Conservation (phyloP, 2,113 vertebrate species). For the Dendropsophus ebraccatus region DNA sequence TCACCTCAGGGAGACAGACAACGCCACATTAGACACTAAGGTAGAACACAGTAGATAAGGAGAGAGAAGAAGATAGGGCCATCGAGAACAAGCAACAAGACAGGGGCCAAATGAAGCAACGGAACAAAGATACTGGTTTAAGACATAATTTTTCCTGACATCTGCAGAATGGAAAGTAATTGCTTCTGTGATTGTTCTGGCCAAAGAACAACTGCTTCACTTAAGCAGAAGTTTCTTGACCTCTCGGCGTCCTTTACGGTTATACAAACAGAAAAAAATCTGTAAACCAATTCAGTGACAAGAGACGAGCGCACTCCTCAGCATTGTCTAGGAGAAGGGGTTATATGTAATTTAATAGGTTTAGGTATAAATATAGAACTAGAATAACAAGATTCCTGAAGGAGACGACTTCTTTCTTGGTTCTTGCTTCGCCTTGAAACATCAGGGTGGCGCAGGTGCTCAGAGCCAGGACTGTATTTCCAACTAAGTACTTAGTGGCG, state of each 20-base stretch:
- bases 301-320: background rate
- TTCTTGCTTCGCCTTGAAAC: background rate
- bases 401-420: background rate
- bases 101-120: slow-evolving; percentile 20
- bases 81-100: slow-evolving; percentile 12
- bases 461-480: too few relatives aligned
- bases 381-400: background rate
- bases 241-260: slow-evolving; percentile 48
- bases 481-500: background rate
- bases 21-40: slow-evolving; percentile 18
- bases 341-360: slow-evolving; percentile 21
- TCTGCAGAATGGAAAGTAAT: slow-evolving; percentile 58
- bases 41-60: slow-evolving; percentile 32
- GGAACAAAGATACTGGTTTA: slow-evolving; percentile 48
- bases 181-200: slow-evolving; percentile 57
- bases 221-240: slow-evolving; percentile 57
- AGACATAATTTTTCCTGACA: slow-evolving; percentile 57
- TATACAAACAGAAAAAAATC: slow-evolving; percentile 45
- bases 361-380: slow-evolving; percentile 11
- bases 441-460: background rate
- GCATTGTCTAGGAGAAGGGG: background rate
- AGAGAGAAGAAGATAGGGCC: slow-evolving; percentile 39
- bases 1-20: background rate
- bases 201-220: slow-evolving; percentile 55
- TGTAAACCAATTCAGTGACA: slow-evolving; percentile 46